Evolutionary conservation across 2,888 invertebrate genomes (phyloP).

Genomic region (Dromius quadrimaculatus): DNA sequence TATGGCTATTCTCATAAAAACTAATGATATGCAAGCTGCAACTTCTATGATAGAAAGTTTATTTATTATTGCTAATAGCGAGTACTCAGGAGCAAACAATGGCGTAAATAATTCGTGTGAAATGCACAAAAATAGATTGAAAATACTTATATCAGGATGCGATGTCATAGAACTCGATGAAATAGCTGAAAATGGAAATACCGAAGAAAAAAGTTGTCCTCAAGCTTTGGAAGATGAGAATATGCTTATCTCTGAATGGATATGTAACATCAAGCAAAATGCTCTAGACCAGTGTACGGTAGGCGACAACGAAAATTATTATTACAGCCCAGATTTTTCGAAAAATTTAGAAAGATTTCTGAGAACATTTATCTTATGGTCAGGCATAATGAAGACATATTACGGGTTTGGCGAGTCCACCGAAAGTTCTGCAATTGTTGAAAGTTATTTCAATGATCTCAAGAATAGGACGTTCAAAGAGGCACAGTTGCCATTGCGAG

Average conservation of each 20-base stretch:
- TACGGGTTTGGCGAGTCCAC: background rate
- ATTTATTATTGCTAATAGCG: constrained; percentile 6
- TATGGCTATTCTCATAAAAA: constrained; percentile 10
- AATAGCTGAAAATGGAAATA: background rate
- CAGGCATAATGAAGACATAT: background rate
- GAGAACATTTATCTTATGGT: background rate
- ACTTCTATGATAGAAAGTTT: background rate
- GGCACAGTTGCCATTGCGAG: background rate
- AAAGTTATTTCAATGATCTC: constrained; percentile 6
- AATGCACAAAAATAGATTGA: background rate
- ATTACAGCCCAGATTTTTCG: background rate
- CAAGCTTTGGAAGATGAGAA: background rate
- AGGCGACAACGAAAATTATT: constrained; percentile 6
- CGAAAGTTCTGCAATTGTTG: background rate
- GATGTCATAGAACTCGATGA: background rate
- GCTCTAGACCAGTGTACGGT: too few species aligned
- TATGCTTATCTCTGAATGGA: background rate
- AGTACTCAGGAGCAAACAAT: background rate
- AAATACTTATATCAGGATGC: background rate
- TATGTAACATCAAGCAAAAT: too few species aligned
- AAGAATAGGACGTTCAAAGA: constrained; percentile 1
- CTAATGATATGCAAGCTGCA: background rate
- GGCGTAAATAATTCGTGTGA: background rate
- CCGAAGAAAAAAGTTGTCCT: background rate
- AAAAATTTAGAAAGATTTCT: background rate